Evolutionary conservation across 2,888 invertebrate genomes (phyloP).

Genomic region (Gymnocheta viridis): DNA sequence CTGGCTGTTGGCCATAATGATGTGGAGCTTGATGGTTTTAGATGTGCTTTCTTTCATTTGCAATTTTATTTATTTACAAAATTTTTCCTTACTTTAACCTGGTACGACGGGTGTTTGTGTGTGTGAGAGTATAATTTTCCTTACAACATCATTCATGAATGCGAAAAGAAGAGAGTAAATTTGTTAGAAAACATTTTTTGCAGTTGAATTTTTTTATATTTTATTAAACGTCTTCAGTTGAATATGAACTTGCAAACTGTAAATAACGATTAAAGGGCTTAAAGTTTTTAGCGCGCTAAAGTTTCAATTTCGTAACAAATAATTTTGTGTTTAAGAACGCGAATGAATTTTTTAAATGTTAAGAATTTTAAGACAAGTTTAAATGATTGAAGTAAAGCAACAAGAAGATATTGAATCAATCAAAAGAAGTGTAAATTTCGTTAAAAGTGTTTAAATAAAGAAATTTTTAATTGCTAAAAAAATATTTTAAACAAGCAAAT

Average conservation of each 20-base stretch:
- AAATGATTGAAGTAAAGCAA: background rate
- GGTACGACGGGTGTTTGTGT: background rate
- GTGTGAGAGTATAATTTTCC: conserved; percentile 25
- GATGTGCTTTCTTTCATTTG: conserved; percentile 19
- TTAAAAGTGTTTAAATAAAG: background rate
- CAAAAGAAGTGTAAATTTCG: background rate
- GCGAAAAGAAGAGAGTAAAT: conserved; percentile 7
- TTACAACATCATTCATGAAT: conserved; percentile 43
- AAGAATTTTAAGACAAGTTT: no score
- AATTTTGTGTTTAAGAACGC: background rate
- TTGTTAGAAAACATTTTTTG: conserved; percentile 18
- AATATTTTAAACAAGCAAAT: background rate
- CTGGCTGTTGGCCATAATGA: conserved; percentile 18
- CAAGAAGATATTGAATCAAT: background rate
- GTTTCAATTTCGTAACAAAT: background rate
- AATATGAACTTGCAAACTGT: conserved; percentile 61
- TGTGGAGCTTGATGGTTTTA: conserved; percentile 26
- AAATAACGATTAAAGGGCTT: conserved; percentile 21
- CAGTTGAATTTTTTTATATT: conserved; percentile 16
- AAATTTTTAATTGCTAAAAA: background rate
- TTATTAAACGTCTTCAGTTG: conserved; percentile 52
- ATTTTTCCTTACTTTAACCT: conserved; percentile 6
- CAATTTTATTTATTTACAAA: conserved; percentile 53
- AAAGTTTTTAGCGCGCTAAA: background rate
- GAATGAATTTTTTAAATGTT: no score